Evolutionary conservation across 2,888 invertebrate genomes (phyloP), one percentile per base, ranked within the genome.

Genomic region (Papilio demoleus): DNA sequence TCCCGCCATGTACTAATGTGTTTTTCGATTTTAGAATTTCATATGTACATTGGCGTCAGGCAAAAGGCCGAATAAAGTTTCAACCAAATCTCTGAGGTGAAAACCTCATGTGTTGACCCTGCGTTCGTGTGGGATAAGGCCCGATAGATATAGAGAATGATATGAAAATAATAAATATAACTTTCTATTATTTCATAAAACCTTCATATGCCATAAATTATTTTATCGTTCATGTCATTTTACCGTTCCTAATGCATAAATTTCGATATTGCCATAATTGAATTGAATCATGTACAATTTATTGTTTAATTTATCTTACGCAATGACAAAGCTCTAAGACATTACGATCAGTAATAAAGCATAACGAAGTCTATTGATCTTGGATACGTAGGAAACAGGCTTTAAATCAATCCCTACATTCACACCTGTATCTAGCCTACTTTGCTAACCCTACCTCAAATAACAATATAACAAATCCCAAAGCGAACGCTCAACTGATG

Each of bases 401-500:
- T 53, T 31, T 70, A 62, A 71, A 67, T 63, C 65, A 69, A 66
- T 62, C 45, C 67, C 58, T 24, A 65, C 70, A 62, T 68, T 68
- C 67, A 60, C 68, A 72, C 74, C 72, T 72, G 69, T 66, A 71
- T 74, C 76, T 70, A 76, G 75, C 76, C 77, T 75, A 76, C 74
- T 75, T 74, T 73, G 60, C 72, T 71, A 74, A 81, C 79, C 79
- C 80, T 79, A 78, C 73, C 79, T 78, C 76, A 69, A 70, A 72
- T 72, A 74, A 81, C 80, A 85, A 81, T 82, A 83, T 78, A 79
- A 77, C 77, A 81, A 81, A 80, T 79, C 74, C 69, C 71, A 72
- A 70, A 72, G 76, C 76, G 78, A 76, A 67, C 45, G 77, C 77
- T 79, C 78, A 79, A 86, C 86, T 88, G 88, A 90, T 90, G 89